Conservation (phyloP, 2,888 invertebrate genomes). For the Sarcophaga variegata region DNA sequence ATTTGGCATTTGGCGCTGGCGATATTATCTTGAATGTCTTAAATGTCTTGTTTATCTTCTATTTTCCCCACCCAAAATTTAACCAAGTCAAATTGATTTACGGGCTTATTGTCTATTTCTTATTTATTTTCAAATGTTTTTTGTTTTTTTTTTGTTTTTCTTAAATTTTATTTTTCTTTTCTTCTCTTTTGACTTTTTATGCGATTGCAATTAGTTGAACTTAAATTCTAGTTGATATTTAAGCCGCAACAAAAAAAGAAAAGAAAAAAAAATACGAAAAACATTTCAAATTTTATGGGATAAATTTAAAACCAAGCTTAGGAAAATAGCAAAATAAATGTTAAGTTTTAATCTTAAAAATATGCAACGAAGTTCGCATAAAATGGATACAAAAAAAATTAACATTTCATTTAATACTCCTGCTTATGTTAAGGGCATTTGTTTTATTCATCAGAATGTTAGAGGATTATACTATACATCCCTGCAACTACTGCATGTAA, state of each 20-base stretch:
- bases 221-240: conserved; percentile 50
- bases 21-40: conserved; percentile 11
- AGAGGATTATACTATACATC: conserved; percentile 3
- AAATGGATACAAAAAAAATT: neutral
- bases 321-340: conserved; percentile 23
- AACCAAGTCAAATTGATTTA: neutral
- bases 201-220: conserved; percentile 48
- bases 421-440: too few relatives aligned
- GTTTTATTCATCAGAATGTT: conserved; percentile 2
- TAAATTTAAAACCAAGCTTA: neutral
- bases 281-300: neutral
- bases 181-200: conserved; percentile 26
- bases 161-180: conserved; percentile 25
- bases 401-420: neutral
- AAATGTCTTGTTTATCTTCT: conserved; percentile 43
- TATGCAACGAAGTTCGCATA: neutral
- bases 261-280: conserved; percentile 4
- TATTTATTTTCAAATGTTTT: neutral
- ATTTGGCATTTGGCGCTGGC: conserved; percentile 5
- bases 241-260: neutral
- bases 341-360: neutral
- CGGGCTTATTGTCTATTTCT: neutral
- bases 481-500: too few relatives aligned
- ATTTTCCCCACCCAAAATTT: neutral
- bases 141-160: conserved; percentile 10